A percentile compares a stretch with the other conserved stretches of the same genome.
Evolutionary conservation across 2,888 invertebrate species (phyloP).

Genomic region (Clostera curtula): DNA sequence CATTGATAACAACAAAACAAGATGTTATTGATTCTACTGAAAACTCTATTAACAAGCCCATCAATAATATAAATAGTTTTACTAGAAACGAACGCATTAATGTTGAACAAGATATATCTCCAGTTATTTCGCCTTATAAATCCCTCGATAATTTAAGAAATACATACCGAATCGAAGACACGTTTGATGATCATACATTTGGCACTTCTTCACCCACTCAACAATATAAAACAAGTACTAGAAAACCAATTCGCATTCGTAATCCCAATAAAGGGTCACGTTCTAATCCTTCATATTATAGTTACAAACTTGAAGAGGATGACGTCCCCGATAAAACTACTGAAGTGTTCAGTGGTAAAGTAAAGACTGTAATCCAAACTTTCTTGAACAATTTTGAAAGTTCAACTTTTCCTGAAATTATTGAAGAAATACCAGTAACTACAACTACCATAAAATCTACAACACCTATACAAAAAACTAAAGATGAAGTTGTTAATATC

Average conservation of each 20-base stretch:
- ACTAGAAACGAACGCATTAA: slow-evolving; percentile 27
- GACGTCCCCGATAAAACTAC: slow-evolving; percentile 53
- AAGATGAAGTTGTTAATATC: slow-evolving; percentile 51
- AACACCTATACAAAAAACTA: slow-evolving; percentile 15
- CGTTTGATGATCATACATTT: slow-evolving; percentile 28
- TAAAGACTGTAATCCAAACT: slow-evolving; percentile 55
- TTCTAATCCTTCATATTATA: slow-evolving; percentile 52
- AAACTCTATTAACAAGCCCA: slow-evolving; percentile 37
- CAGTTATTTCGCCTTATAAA: slow-evolving; percentile 64
- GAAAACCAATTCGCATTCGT: slow-evolving; percentile 19
- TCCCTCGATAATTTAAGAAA: slow-evolving; percentile 62
- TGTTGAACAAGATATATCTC: slow-evolving; percentile 48
- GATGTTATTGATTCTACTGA: slow-evolving; percentile 35
- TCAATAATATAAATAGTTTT: slow-evolving; percentile 33
- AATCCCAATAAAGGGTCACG: slow-evolving; percentile 26
- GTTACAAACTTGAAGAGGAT: slow-evolving; percentile 55
- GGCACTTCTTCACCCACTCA: slow-evolving; percentile 24
- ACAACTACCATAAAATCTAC: slow-evolving; percentile 26
- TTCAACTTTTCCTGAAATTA: slow-evolving; percentile 24
- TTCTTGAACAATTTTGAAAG: slow-evolving; percentile 49
- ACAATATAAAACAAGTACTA: slow-evolving; percentile 20
- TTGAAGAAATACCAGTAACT: slow-evolving; percentile 25
- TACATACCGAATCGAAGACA: slow-evolving; percentile 25
- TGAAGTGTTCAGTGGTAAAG: slow-evolving; percentile 53
- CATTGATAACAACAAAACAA: slow-evolving; percentile 27